These are phyloP conservation scores for Nyctibius bracteatus DNA, from an alignment of 2,113 vertebrate species.

Conservation along the genomic window DNA sequence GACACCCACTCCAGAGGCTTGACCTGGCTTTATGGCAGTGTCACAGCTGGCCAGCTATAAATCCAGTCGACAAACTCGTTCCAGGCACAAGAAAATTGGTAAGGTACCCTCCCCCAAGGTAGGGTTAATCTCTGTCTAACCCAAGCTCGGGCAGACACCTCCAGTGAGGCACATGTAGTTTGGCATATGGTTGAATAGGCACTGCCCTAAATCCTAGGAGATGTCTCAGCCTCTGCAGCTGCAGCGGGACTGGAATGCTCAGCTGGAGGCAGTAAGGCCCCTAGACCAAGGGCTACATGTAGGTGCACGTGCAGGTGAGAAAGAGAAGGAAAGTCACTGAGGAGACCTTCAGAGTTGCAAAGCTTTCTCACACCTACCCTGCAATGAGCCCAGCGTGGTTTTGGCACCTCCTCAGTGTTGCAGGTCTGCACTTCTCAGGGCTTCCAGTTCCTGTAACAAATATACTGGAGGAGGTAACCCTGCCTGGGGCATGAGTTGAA, in stretches of 20 bases:
- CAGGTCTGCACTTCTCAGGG: neutral
- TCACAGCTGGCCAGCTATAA: neutral
- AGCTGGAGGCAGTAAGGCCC: neutral
- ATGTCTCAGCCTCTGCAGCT: accelerated
- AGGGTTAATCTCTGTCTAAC: neutral
- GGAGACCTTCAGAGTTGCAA: neutral
- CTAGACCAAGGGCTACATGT: neutral
- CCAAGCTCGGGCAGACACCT: neutral
- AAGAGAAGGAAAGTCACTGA: neutral
- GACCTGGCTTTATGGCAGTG: neutral
- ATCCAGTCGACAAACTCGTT: neutral
- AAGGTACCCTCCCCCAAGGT: neutral
- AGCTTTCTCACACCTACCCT: neutral
- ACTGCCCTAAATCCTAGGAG: too few relatives aligned
- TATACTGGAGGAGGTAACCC: neutral
- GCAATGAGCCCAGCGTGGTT: neutral
- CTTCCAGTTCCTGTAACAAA: neutral
- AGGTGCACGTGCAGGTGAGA: neutral
- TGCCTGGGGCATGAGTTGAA: neutral
- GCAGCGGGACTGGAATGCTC: accelerated
- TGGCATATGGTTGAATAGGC: neutral
- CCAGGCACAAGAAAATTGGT: neutral
- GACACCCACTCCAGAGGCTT: neutral
- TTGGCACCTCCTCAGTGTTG: neutral
- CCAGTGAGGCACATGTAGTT: neutral